A percentile compares a stretch with the other conserved stretches of the same genome.
phyloP scores from a whole-genome alignment of 2,113 vertebrate species.

The Pycnonotus jocosus region DNA sequence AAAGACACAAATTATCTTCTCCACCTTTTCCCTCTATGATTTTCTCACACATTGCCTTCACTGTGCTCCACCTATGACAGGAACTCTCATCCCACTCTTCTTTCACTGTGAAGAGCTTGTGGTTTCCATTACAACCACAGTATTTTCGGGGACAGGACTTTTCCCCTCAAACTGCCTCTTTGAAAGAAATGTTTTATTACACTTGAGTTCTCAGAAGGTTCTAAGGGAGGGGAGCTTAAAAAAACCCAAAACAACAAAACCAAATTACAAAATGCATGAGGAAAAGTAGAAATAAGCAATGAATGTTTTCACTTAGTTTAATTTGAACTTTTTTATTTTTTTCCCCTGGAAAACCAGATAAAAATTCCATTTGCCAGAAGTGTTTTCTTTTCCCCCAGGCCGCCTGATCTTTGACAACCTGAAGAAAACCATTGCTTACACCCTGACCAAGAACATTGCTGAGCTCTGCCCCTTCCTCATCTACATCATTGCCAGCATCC shows the following conservation, averaged over 20 bases:
- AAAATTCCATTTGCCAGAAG: neutral
- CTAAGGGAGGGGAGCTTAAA: neutral
- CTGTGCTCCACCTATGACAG: neutral
- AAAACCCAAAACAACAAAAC: neutral
- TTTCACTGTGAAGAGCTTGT: neutral
- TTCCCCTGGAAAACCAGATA: neutral
- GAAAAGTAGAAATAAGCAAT: neutral
- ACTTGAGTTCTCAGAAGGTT: neutral
- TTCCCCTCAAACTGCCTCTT: neutral
- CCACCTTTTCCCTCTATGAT: neutral
- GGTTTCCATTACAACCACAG: neutral
- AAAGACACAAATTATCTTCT: neutral
- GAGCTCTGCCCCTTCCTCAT: slow-evolving; percentile 81
- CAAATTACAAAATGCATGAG: neutral
- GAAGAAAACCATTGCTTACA: slow-evolving; percentile 82
- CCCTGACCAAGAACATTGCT: slow-evolving; percentile 81
- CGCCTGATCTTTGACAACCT: slow-evolving; percentile 83
- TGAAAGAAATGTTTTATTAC: neutral
- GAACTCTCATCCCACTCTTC: neutral
- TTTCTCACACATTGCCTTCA: neutral
- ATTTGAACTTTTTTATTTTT: neutral
- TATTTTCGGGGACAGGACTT: fast-evolving
- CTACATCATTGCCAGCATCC: slow-evolving; percentile 74
- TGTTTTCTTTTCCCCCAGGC: slow-evolving; percentile 38
- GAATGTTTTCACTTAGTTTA: neutral